These are phyloP conservation scores for Engraulis encrasicolus DNA, from an alignment of 2,113 vertebrate genomes.

Conservation along the genomic window DNA sequence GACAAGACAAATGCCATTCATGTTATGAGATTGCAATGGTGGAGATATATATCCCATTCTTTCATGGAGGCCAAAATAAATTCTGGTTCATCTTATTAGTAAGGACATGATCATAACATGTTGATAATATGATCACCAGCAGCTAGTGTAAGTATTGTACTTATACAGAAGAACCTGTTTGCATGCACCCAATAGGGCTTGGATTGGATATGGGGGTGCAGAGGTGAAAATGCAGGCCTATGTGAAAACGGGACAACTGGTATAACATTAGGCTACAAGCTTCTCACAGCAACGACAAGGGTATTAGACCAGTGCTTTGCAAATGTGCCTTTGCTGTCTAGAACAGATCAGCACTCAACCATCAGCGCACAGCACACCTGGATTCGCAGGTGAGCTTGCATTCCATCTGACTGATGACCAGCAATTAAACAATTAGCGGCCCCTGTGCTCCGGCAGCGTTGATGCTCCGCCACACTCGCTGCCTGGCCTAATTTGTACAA, in stretches of 20 bases:
- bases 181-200: background rate
- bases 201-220: background rate
- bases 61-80: no score
- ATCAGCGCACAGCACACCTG: constrained; percentile 72
- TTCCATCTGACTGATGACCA: constrained; percentile 60
- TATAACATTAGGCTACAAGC: background rate
- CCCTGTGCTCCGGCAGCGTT: background rate
- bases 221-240: background rate
- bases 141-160: background rate
- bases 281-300: background rate
- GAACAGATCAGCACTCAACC: constrained; percentile 20
- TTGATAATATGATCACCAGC: background rate
- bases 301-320: background rate
- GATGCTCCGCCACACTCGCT: background rate
- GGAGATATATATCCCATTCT: no score
- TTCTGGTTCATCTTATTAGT: background rate
- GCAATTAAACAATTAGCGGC: constrained; percentile 59
- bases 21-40: no score
- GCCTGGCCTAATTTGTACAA: background rate
- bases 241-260: background rate
- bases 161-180: background rate
- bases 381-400: constrained; percentile 67
- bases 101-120: background rate
- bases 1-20: background rate
- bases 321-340: background rate